Base-by-base conservation (phyloP, 1,140 invertebrate species). In the Stegodyphus dumicola region DNA sequence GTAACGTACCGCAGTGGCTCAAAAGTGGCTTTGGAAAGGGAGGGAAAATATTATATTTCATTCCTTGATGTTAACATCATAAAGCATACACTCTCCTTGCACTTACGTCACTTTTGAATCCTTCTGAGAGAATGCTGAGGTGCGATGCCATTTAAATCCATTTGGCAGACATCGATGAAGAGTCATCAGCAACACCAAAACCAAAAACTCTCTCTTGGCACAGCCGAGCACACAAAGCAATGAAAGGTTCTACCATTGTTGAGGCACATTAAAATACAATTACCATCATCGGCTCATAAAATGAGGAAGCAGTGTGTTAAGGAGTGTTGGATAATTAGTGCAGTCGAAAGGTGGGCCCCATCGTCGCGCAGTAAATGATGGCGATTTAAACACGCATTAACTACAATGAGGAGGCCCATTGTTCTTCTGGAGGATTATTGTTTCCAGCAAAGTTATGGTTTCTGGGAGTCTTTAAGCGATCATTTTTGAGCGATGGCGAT, bases 211-310 rank as follows among this genome's bases (percentile, higher is more conserved):
- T 5, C 67, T 6, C 11, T 15, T 56, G 17, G 15, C 13, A 13
- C 3, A 69, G 15, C 49, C 70, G 3, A 11, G 6, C 49, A 11
- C 53, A 54, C 18, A 11, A 6, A 33, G 48, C 69, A 74, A 74
- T 60, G 70, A 81, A 81, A 74, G 79, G 18, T 74, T 51, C 69
- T 81, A 70, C 53, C 79, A 81, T 81, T 81, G 81, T 74, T 18
- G 73, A n/a, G 81, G 73, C 81, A 85, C 81, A 85, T 85, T 85
- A 85, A 85, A 85, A 85, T 77, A 77, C 81, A 85, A 85, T 85
- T 85, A 85, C 73, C 81, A 67, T 85, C 79, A 81, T 81, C 79
- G 49, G 56, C 70, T 73, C 81, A 85, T 77, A 76, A 76, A 76
- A 74, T 77, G 81, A 85, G 73, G 73, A 60, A 77, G 52, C 51